These are phyloP conservation scores for Astur gentilis DNA, from an alignment of 2,113 vertebrate species.

Conservation along the genomic window DNA sequence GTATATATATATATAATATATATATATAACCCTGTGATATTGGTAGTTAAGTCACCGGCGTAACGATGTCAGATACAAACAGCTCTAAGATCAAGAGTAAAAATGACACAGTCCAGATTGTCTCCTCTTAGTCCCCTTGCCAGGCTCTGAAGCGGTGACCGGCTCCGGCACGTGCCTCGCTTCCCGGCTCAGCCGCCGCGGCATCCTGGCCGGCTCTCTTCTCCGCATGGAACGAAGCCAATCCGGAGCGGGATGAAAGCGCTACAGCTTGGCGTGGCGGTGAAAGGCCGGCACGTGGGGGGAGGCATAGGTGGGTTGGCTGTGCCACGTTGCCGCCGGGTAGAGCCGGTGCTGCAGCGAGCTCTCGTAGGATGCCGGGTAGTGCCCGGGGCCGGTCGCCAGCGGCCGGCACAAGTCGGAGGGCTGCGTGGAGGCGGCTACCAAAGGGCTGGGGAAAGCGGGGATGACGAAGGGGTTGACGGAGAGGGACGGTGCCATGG, in stretches of 20 bases:
- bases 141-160: background rate
- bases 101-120: background rate
- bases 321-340: constrained; percentile 33
- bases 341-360: constrained; percentile 22
- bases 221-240: too few relatives aligned
- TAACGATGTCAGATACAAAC: background rate
- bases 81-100: background rate
- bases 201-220: fast-evolving
- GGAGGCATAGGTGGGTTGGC: background rate
- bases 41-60: background rate
- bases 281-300: constrained; percentile 40
- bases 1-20: background rate
- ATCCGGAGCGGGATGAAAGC: fast-evolving
- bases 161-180: background rate
- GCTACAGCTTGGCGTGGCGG: constrained; percentile 65
- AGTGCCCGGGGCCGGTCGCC: constrained; percentile 3
- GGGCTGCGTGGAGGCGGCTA: constrained; percentile 16
- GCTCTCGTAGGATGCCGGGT: background rate
- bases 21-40: background rate
- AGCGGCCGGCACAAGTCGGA: background rate
- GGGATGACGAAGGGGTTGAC: constrained; percentile 68
- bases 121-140: background rate
- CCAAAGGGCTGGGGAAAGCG: constrained; percentile 62
- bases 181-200: background rate
- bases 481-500: background rate